Conservation (phyloP, 2,113 vertebrate genomes). For the Taxidea taxus region DNA sequence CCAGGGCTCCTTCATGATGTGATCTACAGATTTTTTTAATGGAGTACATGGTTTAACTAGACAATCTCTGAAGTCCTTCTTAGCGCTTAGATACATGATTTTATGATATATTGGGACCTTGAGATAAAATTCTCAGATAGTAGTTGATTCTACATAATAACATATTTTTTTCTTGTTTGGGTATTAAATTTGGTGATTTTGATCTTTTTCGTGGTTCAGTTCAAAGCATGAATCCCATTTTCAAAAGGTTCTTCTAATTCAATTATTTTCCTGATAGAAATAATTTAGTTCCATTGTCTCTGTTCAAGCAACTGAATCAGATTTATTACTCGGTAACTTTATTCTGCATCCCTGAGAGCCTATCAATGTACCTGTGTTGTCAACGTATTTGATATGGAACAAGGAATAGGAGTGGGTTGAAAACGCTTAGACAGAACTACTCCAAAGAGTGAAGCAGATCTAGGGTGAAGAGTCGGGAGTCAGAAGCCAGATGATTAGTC, state of each 20-base stretch:
- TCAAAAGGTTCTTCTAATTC: slow-evolving; percentile 8
- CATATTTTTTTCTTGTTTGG: background rate
- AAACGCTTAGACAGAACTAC: background rate
- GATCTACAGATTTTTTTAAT: background rate
- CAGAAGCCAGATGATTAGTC: background rate
- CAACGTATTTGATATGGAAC: background rate
- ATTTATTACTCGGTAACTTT: slow-evolving; percentile 10
- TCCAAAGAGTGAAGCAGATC: background rate
- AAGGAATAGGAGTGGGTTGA: background rate
- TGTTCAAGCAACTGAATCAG: background rate
- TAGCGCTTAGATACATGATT: background rate
- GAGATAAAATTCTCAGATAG: background rate
- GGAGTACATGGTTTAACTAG: background rate
- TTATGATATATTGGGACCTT: background rate
- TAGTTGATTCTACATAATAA: background rate
- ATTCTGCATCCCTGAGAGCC: background rate
- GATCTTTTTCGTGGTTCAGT: background rate
- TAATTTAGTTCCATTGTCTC: slow-evolving; percentile 31
- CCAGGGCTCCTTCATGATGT: background rate
- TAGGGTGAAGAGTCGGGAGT: background rate
- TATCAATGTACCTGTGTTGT: background rate
- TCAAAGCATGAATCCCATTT: background rate
- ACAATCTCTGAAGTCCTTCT: background rate
- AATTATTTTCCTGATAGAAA: slow-evolving; percentile 20
- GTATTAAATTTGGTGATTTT: slow-evolving; percentile 28